phyloP scores from a whole-genome alignment of 2,113 vertebrate species.

The Lanius ludovicianus region DNA sequence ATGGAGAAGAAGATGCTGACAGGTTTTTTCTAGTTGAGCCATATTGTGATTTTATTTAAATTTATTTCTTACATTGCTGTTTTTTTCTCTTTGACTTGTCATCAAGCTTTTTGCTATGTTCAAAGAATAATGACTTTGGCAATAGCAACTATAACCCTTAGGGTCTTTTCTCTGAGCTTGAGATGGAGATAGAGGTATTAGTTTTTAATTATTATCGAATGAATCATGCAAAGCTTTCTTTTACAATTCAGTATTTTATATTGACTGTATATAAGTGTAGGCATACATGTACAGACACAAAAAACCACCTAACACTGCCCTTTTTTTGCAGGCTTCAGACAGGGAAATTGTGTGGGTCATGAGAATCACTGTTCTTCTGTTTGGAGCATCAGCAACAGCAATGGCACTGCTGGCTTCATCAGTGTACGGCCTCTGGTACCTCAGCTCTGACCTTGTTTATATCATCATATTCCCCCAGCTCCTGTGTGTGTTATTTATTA shows the following conservation, averaged over 20 bases:
- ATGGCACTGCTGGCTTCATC: slow-evolving; percentile 94
- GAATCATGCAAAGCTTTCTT: background rate
- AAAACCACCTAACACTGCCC: background rate
- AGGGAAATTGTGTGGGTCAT: slow-evolving; percentile 95
- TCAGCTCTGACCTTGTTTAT: slow-evolving; percentile 96
- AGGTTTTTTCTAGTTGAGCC: background rate
- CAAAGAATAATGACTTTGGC: background rate
- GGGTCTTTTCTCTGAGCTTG: background rate
- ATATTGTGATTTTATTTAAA: background rate
- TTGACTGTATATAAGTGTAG: background rate
- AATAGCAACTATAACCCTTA: background rate
- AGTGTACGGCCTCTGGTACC: slow-evolving; percentile 96
- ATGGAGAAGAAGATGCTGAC: background rate
- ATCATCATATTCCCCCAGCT: slow-evolving; percentile 98
- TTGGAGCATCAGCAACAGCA: slow-evolving; percentile 90
- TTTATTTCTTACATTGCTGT: background rate
- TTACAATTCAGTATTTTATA: background rate
- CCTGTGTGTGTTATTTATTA: slow-evolving; percentile 92
- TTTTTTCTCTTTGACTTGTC: background rate
- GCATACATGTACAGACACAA: background rate
- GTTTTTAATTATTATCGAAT: background rate
- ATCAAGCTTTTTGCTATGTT: background rate
- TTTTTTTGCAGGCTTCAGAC: slow-evolving; percentile 88
- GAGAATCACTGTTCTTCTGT: slow-evolving; percentile 90
- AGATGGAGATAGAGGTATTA: background rate